phyloP scores from a whole-genome alignment of 2,797 vertebrate genomes.

The Macrochelys suwanniensis region DNA sequence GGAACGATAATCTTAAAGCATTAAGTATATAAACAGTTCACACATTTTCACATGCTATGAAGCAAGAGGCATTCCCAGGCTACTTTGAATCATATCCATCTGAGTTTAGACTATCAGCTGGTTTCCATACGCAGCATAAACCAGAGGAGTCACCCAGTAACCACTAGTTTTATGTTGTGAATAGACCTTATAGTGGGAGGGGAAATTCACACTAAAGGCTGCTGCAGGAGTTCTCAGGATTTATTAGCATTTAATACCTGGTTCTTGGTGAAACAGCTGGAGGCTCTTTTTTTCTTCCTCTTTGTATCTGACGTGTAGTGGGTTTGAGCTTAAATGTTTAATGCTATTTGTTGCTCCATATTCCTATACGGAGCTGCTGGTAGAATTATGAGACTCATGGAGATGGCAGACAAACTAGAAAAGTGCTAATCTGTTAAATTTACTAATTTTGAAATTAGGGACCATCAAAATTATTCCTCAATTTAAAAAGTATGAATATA shows the following conservation, averaged over 20 bases:
- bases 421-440: neutral
- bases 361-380: neutral
- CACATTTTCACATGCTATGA: neutral
- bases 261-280: neutral
- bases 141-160: neutral
- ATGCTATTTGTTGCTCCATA: neutral
- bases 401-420: neutral
- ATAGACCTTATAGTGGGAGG: neutral
- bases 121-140: neutral
- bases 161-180: neutral
- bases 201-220: neutral
- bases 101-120: neutral
- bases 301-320: neutral
- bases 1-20: neutral
- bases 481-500: neutral
- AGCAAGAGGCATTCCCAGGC: neutral
- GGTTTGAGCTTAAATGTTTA: neutral
- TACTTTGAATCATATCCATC: neutral
- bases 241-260: neutral
- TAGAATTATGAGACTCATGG: neutral
- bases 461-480: neutral
- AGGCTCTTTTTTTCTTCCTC: neutral
- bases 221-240: neutral
- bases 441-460: neutral
- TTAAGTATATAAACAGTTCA: neutral